A percentile compares a stretch with the other conserved stretches of the same genome.
These are phyloP conservation scores for Drosophila pachea DNA, from an alignment of 1,140 invertebrate genomes.

Conservation along the genomic window DNA sequence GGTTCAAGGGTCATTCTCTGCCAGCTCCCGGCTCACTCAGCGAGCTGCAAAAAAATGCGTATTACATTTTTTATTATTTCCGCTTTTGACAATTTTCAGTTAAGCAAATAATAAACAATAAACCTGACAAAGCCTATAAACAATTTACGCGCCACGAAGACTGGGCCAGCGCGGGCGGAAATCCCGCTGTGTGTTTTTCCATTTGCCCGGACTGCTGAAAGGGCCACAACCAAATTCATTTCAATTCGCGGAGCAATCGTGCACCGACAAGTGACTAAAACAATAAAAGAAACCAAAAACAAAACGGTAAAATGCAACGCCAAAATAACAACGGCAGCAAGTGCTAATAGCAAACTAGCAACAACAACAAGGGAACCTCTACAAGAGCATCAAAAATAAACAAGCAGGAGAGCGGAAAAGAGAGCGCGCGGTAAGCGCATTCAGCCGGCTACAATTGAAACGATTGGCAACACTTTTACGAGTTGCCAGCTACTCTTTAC, in stretches of 20 bases:
- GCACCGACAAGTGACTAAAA: slow-evolving; percentile 64
- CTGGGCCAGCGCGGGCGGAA: not conserved
- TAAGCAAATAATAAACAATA: slow-evolving; percentile 41
- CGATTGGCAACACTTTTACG: slow-evolving; percentile 71
- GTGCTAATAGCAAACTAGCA: slow-evolving; percentile 12
- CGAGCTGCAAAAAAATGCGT: slow-evolving; percentile 47
- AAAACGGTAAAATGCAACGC: slow-evolving; percentile 52
- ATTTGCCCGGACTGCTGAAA: slow-evolving; percentile 23
- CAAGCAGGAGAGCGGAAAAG: not conserved
- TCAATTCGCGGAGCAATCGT: slow-evolving; percentile 43
- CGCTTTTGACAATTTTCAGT: slow-evolving; percentile 25
- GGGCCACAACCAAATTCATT: slow-evolving; percentile 31
- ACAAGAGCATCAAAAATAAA: slow-evolving; percentile 18
- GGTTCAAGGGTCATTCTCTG: not conserved
- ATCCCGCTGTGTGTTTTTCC: slow-evolving; percentile 1
- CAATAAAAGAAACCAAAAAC: slow-evolving; percentile 53
- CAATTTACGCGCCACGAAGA: slow-evolving; percentile 15
- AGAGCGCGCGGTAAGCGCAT: slow-evolving; percentile 5
- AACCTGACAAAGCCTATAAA: slow-evolving; percentile 43
- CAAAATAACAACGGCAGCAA: slow-evolving; percentile 31
- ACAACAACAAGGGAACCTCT: slow-evolving; percentile 18
- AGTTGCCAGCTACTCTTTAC: slow-evolving; percentile 70
- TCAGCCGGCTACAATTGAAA: slow-evolving; percentile 10
- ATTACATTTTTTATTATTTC: slow-evolving; percentile 65
- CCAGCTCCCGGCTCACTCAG: not conserved